Conservation (phyloP, 2,797 vertebrate species). For the Xiphophorus birchmanni region DNA sequence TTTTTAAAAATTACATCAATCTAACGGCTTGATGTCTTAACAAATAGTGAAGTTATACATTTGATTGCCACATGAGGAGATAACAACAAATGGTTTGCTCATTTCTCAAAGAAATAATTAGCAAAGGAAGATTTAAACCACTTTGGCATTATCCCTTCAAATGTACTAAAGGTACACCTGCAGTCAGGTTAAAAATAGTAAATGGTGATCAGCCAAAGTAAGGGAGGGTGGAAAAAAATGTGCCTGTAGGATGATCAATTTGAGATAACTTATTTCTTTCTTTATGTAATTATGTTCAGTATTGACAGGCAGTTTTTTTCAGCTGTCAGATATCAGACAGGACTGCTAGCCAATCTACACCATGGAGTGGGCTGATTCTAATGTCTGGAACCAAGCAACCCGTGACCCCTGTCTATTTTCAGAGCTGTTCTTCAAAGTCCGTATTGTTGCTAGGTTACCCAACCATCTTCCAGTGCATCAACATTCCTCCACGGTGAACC, state of each 20-base stretch:
- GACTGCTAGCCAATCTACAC: not conserved
- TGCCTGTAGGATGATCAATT: not conserved
- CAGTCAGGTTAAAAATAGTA: not conserved
- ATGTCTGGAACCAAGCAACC: slow-evolving; percentile 1
- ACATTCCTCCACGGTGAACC: not conserved
- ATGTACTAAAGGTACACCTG: not conserved
- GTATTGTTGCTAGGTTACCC: slow-evolving; percentile 7
- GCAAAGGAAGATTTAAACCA: not conserved
- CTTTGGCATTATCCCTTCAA: not conserved
- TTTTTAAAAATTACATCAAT: no score
- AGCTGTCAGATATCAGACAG: slow-evolving; percentile 4
- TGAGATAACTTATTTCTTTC: not conserved
- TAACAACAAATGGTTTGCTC: not conserved
- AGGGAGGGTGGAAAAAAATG: not conserved
- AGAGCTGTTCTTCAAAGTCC: not conserved
- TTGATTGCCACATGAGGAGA: not conserved
- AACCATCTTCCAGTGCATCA: not conserved
- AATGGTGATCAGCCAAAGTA: not conserved
- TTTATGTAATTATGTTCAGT: not conserved
- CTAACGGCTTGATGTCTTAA: not conserved
- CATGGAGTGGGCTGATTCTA: slow-evolving; percentile 1
- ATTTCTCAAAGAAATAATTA: not conserved
- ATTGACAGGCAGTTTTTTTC: not conserved
- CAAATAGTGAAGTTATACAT: not conserved
- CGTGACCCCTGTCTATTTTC: not conserved